phyloP scores from a whole-genome alignment of 2,113 vertebrate species.

The Athene cunicularia region DNA sequence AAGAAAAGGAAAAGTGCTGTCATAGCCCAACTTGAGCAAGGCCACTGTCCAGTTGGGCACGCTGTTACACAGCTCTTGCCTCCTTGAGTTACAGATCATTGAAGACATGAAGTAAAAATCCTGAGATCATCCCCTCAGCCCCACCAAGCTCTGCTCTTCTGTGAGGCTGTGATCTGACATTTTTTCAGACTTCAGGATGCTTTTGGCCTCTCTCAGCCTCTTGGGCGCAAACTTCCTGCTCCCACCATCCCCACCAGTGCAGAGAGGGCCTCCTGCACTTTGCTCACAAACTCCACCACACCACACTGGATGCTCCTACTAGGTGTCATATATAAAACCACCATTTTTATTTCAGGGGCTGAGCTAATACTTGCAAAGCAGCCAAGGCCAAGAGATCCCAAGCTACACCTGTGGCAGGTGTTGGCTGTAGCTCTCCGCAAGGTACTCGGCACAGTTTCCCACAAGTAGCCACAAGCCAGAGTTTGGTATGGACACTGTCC shows the following conservation, averaged over 20 bases:
- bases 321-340: background rate
- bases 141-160: background rate
- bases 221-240: accelerated
- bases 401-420: too few relatives aligned
- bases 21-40: background rate
- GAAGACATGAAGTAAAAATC: background rate
- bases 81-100: background rate
- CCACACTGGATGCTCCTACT: too few relatives aligned
- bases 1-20: background rate
- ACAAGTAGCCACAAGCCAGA: accelerated
- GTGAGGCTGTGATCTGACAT: background rate
- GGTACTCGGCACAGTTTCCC: background rate
- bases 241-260: background rate
- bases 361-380: background rate
- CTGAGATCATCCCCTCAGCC: background rate
- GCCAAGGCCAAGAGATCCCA: background rate
- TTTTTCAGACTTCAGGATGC: background rate
- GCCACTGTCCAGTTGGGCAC: background rate
- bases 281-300: background rate
- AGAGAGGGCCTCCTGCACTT: background rate
- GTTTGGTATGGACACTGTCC: background rate
- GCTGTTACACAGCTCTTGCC: background rate
- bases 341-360: background rate
- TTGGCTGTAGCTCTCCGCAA: background rate
- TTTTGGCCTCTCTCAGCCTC: background rate